phyloP scores from a whole-genome alignment of 2,113 vertebrate species.

The Thermophis baileyi region DNA sequence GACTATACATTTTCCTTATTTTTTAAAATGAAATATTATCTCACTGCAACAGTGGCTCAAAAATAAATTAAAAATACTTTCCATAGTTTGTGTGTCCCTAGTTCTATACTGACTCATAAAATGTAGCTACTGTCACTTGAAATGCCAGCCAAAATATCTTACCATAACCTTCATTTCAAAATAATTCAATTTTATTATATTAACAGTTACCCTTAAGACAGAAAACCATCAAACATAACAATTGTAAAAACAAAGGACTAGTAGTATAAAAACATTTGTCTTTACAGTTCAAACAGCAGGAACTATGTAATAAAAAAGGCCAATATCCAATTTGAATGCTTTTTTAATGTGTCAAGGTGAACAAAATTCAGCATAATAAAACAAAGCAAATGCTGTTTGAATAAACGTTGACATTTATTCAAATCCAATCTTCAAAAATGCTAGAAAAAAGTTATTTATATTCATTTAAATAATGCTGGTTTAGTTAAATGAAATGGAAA shows the following conservation, averaged over 20 bases:
- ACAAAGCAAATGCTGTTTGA: not conserved
- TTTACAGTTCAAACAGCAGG: constrained; percentile 8
- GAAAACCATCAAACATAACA: not conserved
- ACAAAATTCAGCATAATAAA: not conserved
- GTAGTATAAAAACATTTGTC: constrained; percentile 14
- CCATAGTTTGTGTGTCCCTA: not conserved
- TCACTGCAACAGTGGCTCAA: not conserved
- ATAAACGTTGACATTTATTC: not conserved
- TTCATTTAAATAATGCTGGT: not conserved
- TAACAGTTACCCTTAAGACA: constrained; percentile 13
- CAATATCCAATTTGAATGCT: not conserved
- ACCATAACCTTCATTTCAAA: constrained; percentile 21
- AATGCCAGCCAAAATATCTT: constrained; percentile 10
- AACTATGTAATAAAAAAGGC: not conserved
- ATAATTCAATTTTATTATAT: constrained; percentile 29
- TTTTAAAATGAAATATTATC: not conserved
- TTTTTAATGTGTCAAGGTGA: not conserved
- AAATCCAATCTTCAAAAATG: not conserved
- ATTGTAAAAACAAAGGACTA: not conserved
- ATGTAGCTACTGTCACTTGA: not conserved
- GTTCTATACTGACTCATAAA: not conserved
- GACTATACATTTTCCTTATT: not conserved
- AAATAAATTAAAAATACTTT: not conserved
- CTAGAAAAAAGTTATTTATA: not conserved
- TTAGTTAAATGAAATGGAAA: not conserved